These are phyloP conservation scores for Cotesia glomerata DNA, from an alignment of 1,140 invertebrate genomes.

Conservation along the genomic window DNA sequence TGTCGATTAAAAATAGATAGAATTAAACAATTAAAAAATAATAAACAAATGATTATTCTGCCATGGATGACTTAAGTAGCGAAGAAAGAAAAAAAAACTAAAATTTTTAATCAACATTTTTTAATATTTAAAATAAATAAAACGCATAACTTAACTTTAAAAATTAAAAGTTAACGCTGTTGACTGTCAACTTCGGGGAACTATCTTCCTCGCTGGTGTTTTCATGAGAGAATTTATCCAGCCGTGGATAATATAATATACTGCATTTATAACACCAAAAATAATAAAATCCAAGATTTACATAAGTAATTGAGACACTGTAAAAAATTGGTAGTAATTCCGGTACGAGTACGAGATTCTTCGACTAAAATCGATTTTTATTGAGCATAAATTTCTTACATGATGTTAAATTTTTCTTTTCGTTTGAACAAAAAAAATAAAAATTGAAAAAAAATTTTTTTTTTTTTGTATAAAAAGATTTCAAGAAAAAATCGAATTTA, in stretches of 20 bases:
- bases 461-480: no score
- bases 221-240: conserved; percentile 21
- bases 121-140: not conserved
- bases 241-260: not conserved
- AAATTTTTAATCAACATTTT: conserved; percentile 2
- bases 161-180: no score
- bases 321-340: no score
- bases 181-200: not conserved
- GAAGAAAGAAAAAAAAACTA: not conserved
- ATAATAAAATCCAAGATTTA: not conserved
- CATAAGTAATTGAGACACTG: no score
- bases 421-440: no score
- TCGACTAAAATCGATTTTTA: no score
- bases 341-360: no score
- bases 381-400: no score
- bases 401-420: no score
- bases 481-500: no score
- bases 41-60: not conserved
- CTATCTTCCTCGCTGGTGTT: conserved; percentile 36
- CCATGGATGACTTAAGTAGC: not conserved
- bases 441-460: no score
- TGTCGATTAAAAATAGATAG: not conserved
- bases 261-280: not conserved
- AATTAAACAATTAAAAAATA: not conserved
- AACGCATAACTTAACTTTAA: no score